Evolutionary conservation across 2,797 vertebrate species (phyloP).

Genomic region (Smutsia temminckii): DNA sequence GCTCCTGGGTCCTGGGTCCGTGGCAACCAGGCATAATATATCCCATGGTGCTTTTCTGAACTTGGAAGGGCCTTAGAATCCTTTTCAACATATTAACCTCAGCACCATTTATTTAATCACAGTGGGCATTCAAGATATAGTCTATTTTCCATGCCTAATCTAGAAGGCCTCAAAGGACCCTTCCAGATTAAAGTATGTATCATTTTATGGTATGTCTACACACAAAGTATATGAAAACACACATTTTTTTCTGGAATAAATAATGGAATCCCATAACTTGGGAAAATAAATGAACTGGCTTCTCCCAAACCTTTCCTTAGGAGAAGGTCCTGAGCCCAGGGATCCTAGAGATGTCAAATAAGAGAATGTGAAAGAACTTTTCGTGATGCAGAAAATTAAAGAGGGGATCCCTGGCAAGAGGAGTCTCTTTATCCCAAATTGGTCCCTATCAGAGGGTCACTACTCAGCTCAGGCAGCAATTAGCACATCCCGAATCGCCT

Average conservation of each 20-base stretch:
- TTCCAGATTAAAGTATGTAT: constrained; percentile 43
- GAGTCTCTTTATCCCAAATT: constrained; percentile 38
- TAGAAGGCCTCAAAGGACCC: constrained; percentile 12
- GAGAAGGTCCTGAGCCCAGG: background rate
- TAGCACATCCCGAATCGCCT: constrained; percentile 32
- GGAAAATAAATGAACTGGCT: constrained; percentile 48
- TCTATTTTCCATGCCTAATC: constrained; percentile 25
- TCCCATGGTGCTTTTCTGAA: background rate
- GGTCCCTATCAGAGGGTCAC: background rate
- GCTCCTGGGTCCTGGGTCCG: background rate
- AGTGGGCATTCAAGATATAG: constrained; percentile 3
- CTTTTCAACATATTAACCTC: background rate
- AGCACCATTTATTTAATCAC: constrained; percentile 1
- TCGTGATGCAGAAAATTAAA: constrained; percentile 35
- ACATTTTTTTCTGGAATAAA: constrained; percentile 51
- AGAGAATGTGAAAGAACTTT: constrained; percentile 39
- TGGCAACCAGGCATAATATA: background rate
- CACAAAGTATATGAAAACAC: constrained; percentile 17
- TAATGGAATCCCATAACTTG: constrained; percentile 29
- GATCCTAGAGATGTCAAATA: background rate
- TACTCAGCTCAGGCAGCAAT: background rate
- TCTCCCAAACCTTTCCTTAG: background rate
- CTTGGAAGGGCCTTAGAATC: background rate
- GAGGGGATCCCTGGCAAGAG: background rate
- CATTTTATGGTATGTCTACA: constrained; percentile 37